Percentiles rank a stretch among this genome's conserved stretches.
Conservation (phyloP, 2,797 vertebrate genomes). For the Coilia nasus region DNA sequence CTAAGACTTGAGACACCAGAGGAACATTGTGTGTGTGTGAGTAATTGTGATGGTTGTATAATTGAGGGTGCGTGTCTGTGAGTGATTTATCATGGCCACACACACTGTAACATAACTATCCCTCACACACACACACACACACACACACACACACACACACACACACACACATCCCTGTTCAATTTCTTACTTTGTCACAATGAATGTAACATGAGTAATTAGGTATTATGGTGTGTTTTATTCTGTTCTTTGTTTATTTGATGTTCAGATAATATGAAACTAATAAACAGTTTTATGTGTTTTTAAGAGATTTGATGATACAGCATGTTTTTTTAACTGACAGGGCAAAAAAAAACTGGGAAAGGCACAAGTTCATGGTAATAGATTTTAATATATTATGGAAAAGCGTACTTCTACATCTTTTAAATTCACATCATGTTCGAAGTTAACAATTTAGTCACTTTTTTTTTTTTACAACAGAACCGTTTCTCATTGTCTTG, state of each 20-base stretch:
- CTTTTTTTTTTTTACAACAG: not conserved
- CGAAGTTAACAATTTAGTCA: slow-evolving; percentile 2
- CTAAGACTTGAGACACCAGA: too few species aligned
- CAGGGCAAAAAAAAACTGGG: not conserved
- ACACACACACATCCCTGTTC: too few species aligned
- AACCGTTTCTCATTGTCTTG: not conserved
- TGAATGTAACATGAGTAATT: not conserved
- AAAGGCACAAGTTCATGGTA: not conserved
- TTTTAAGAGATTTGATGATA: not conserved
- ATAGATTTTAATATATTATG: slow-evolving; percentile 24
- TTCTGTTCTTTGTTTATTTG: not conserved
- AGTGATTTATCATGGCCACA: not conserved
- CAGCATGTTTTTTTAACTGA: not conserved
- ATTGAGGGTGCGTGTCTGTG: not conserved
- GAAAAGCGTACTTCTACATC: not conserved
- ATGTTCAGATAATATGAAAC: not conserved
- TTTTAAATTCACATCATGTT: not conserved
- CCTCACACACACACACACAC: too few species aligned
- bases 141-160: not conserved
- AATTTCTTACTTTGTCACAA: not conserved
- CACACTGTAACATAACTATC: not conserved
- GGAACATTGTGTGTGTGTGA: too few species aligned
- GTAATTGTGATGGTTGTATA: too few species aligned
- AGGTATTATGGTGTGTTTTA: not conserved
- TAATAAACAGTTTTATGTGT: not conserved